phyloP scores from a whole-genome alignment of 2,113 vertebrate species.

The Leptocoma aspasia region DNA sequence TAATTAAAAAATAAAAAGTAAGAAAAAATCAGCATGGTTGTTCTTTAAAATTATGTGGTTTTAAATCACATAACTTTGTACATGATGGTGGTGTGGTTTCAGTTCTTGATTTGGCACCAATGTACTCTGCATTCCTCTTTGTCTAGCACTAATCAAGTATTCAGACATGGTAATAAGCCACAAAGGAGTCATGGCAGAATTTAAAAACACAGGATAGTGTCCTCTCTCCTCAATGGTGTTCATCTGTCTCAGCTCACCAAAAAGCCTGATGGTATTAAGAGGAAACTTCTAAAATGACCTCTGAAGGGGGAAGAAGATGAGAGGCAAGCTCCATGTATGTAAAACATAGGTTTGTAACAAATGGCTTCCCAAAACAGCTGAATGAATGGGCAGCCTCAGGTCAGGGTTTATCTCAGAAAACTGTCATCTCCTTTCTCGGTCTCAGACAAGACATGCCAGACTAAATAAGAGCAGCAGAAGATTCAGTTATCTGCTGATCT shows the following conservation, averaged over 20 bases:
- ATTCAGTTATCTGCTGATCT: not conserved
- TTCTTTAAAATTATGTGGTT: not conserved
- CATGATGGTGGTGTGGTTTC: not conserved
- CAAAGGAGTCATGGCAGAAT: not conserved
- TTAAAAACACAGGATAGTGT: not conserved
- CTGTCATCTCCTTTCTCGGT: not conserved
- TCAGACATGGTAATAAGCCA: not conserved
- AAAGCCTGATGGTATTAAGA: not conserved
- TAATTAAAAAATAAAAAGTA: no score
- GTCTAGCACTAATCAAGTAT: not conserved
- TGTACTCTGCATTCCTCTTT: not conserved
- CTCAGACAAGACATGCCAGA: not conserved
- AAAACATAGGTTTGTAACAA: not conserved
- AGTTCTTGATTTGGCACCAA: not conserved
- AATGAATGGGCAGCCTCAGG: not conserved
- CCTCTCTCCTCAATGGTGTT: not conserved
- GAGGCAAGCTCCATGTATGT: fast-evolving
- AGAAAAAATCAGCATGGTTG: not conserved
- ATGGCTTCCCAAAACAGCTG: not conserved
- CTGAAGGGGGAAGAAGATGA: not conserved
- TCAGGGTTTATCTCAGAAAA: not conserved
- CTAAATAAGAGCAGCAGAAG: not conserved
- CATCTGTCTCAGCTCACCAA: not conserved
- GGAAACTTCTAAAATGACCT: not conserved
- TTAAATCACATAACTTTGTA: not conserved